These are phyloP conservation scores for Calameuta pallipes DNA, from an alignment of 2,888 invertebrate genomes.

Conservation along the genomic window DNA sequence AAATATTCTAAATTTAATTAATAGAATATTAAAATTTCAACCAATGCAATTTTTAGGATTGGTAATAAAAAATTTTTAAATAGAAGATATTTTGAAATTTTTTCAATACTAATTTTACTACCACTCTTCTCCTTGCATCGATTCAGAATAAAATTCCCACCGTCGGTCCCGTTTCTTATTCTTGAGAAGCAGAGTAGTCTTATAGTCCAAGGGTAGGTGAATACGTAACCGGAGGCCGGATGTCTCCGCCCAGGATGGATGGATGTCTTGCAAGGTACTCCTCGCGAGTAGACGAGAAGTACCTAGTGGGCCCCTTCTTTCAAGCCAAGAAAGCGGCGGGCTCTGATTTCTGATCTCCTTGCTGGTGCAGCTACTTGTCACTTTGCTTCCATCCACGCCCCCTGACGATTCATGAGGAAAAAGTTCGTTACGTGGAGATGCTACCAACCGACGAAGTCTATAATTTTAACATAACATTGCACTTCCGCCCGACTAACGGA, in stretches of 20 bases:
- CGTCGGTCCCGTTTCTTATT: slow-evolving; percentile 11
- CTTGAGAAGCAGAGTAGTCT: slow-evolving; percentile 26
- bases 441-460: slow-evolving; percentile 38
- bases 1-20: neutral
- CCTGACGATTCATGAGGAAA: slow-evolving; percentile 26
- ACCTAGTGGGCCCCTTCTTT: neutral
- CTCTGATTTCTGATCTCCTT: slow-evolving; percentile 65
- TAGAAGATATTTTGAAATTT: neutral
- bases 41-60: neutral
- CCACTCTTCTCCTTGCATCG: neutral
- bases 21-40: neutral
- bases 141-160: slow-evolving; percentile 35
- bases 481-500: slow-evolving; percentile 64
- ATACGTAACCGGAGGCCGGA: slow-evolving; percentile 65
- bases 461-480: slow-evolving; percentile 62
- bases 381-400: slow-evolving; percentile 16
- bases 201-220: slow-evolving; percentile 40
- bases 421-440: slow-evolving; percentile 48
- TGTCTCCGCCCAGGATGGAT: slow-evolving; percentile 60
- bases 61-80: neutral
- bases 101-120: neutral
- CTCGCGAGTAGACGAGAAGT: slow-evolving; percentile 13
- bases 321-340: slow-evolving; percentile 26
- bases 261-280: slow-evolving; percentile 16
- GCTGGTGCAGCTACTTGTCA: slow-evolving; percentile 64